Conservation (phyloP, 92 coral and sea anemone species). For the Zoanthus sansibaricus region DNA sequence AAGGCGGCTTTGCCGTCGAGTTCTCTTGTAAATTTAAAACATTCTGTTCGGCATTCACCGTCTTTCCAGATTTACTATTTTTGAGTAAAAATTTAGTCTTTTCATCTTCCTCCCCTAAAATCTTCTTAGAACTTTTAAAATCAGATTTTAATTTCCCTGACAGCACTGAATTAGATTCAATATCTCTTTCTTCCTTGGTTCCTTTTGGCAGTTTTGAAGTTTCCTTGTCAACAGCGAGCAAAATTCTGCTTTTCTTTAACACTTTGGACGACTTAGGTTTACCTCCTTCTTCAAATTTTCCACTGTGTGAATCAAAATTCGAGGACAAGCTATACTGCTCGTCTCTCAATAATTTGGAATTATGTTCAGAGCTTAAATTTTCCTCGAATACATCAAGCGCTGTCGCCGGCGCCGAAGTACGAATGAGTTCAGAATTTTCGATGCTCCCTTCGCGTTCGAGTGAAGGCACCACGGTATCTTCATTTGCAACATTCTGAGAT, state of each 20-base stretch:
- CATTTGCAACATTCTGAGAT: slow-evolving; percentile 9
- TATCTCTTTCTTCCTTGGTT: not conserved
- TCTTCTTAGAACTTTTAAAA: slow-evolving; percentile 4
- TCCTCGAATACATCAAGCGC: slow-evolving; percentile 43
- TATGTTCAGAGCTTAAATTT: slow-evolving; percentile 13
- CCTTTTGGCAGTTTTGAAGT: not conserved
- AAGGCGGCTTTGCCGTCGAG: slow-evolving; percentile 40
- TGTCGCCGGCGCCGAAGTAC: slow-evolving; percentile 35
- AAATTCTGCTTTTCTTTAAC: slow-evolving; percentile 25
- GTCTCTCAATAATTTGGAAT: not conserved
- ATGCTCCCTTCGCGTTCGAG: slow-evolving; percentile 4
- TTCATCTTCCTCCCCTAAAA: not conserved
- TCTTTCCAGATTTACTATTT: slow-evolving; percentile 27
- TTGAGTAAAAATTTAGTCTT: slow-evolving; percentile 10
- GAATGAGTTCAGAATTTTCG: slow-evolving; percentile 13
- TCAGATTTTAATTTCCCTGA: slow-evolving; percentile 28
- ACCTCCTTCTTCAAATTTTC: not conserved
- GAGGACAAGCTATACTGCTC: slow-evolving; percentile 20
- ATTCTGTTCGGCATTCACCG: slow-evolving; percentile 1
- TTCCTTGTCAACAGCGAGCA: not conserved
- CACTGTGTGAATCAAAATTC: not conserved
- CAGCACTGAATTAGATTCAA: not conserved
- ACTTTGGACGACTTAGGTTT: slow-evolving; percentile 7
- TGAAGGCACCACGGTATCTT: not conserved
- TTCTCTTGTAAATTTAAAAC: slow-evolving; percentile 2